These are phyloP conservation scores for Julus scanicus DNA, from an alignment of 2,888 invertebrate genomes.

Conservation along the genomic window DNA sequence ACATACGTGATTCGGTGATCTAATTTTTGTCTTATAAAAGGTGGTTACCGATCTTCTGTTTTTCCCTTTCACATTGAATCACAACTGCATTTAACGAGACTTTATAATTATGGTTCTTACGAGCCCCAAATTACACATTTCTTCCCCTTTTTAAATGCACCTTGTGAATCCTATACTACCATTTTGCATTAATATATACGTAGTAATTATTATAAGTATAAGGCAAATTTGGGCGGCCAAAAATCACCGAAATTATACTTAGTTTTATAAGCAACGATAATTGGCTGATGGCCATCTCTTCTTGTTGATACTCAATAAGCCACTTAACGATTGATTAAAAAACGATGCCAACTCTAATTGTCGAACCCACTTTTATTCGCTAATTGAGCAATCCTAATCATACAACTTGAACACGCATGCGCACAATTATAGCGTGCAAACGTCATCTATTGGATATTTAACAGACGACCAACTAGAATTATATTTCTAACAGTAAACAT, in stretches of 20 bases:
- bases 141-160: neutral
- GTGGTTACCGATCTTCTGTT: neutral
- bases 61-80: neutral
- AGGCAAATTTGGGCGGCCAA: neutral
- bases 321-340: slow-evolving; percentile 37
- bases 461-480: too few relatives aligned
- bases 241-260: neutral
- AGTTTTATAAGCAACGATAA: neutral
- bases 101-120: slow-evolving; percentile 27
- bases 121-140: neutral
- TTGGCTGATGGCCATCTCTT: neutral
- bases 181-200: neutral
- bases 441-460: neutral
- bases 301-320: neutral
- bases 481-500: too few relatives aligned
- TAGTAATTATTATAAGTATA: slow-evolving; percentile 5
- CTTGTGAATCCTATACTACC: neutral
- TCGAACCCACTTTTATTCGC: neutral
- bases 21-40: neutral
- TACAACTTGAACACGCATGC: neutral
- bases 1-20: slow-evolving; percentile 17
- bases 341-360: neutral
- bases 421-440: neutral
- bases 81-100: neutral
- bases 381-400: neutral